A percentile compares a stretch with the other conserved stretches of the same genome.
Evolutionary conservation across 2,113 vertebrate genomes (phyloP).

Genomic region (Xenopus laevis): DNA sequence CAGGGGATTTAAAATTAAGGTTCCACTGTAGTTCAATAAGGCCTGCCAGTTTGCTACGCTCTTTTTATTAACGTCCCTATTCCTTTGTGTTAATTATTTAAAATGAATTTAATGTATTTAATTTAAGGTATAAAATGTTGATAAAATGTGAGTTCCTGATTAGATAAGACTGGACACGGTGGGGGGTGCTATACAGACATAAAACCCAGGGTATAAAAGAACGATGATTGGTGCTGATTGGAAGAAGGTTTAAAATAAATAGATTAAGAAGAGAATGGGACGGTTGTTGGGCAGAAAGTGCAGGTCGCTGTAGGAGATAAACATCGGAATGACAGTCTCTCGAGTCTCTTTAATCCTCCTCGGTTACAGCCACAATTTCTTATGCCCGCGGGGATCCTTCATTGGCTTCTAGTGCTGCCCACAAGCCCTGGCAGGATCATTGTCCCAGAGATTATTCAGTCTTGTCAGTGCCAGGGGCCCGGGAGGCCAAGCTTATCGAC

Average conservation of each 20-base stretch:
- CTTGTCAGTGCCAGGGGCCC: not conserved
- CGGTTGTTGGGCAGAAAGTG: slow-evolving; percentile 57
- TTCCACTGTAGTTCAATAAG: no score
- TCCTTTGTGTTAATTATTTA: no score
- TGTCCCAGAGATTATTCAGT: not conserved
- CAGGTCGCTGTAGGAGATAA: slow-evolving; percentile 45
- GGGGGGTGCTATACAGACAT: slow-evolving; percentile 28
- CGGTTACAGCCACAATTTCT: not conserved
- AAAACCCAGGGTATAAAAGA: slow-evolving; percentile 61
- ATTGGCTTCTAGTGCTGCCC: not conserved
- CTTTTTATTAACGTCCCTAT: no score
- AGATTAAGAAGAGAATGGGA: slow-evolving; percentile 35
- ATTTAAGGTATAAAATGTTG: not conserved
- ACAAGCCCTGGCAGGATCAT: not conserved
- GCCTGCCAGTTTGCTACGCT: no score
- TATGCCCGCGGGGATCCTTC: no score
- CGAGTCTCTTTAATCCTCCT: not conserved
- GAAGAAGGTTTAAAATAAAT: slow-evolving; percentile 44
- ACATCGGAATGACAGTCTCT: not conserved
- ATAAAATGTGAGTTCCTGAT: not conserved
- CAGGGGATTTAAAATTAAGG: no score
- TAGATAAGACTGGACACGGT: not conserved
- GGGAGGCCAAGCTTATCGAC: not conserved
- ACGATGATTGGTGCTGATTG: slow-evolving; percentile 45
- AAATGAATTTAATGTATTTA: no score